Evolutionary conservation across 2,113 vertebrate species (phyloP).

Genomic region (Amphiprion percula): DNA sequence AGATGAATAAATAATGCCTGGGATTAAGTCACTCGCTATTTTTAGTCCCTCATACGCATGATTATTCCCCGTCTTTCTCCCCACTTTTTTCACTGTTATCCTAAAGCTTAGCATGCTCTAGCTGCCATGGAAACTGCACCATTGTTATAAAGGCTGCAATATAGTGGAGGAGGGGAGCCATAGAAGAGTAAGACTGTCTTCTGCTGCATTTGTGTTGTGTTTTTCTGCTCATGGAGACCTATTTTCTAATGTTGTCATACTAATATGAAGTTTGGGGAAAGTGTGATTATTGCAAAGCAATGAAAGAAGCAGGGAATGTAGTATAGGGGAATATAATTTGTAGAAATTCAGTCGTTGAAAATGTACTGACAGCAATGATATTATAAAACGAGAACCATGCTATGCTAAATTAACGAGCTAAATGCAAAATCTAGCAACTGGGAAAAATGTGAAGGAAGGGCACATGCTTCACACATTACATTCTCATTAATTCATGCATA

Average conservation of each 20-base stretch:
- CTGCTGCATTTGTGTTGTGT: background rate
- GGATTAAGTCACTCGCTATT: slow-evolving; percentile 79
- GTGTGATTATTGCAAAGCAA: background rate
- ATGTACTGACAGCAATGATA: background rate
- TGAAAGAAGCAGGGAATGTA: background rate
- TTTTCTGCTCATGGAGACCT: background rate
- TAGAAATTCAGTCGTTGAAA: background rate
- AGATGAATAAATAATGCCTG: slow-evolving; percentile 78
- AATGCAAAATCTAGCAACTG: background rate
- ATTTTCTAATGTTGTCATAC: background rate
- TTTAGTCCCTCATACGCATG: slow-evolving; percentile 72
- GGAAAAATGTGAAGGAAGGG: too few species aligned
- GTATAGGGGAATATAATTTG: background rate
- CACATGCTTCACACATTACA: background rate
- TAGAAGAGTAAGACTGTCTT: slow-evolving; percentile 33
- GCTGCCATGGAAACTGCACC: slow-evolving; percentile 81
- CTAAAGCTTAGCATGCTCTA: slow-evolving; percentile 73
- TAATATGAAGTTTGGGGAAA: background rate
- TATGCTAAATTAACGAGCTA: background rate
- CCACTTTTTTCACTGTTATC: slow-evolving; percentile 68
- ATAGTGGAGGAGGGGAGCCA: slow-evolving; percentile 68
- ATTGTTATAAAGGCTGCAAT: slow-evolving; percentile 65
- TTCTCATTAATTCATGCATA: slow-evolving; percentile 28
- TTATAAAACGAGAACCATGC: background rate
- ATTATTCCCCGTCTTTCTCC: slow-evolving; percentile 69